phyloP scores from a whole-genome alignment of 1,140 invertebrate genomes.

The Drosophila tropicalis region DNA sequence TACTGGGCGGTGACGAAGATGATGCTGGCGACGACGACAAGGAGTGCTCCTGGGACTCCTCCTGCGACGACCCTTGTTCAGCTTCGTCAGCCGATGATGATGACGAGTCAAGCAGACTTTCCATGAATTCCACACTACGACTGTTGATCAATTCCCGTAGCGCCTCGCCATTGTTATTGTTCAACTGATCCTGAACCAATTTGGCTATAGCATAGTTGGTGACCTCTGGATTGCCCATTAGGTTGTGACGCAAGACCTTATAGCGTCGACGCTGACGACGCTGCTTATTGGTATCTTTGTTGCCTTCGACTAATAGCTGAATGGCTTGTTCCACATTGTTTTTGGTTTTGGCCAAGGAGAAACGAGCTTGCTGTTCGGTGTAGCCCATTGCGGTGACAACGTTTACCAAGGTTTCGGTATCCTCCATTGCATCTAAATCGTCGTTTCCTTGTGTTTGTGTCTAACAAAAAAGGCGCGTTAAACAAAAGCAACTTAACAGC shows the following conservation, averaged over 20 bases:
- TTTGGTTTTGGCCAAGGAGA: conserved; percentile 41
- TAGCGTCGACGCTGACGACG: conserved; percentile 29
- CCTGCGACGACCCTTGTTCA: background rate
- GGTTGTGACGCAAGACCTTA: conserved; percentile 30
- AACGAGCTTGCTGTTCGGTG: conserved; percentile 46
- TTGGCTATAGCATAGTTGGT: conserved; percentile 34
- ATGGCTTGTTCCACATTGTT: conserved; percentile 68
- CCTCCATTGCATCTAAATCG: background rate
- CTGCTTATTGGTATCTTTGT: conserved; percentile 6
- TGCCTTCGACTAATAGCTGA: conserved; percentile 55
- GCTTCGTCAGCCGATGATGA: conserved; percentile 3
- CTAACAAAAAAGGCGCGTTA: background rate
- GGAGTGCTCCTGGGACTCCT: background rate
- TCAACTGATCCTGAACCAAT: conserved; percentile 28
- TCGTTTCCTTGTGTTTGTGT: background rate
- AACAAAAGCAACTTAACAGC: background rate
- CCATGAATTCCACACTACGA: conserved; percentile 31
- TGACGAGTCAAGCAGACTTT: conserved; percentile 29
- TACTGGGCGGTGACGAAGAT: conserved; percentile 1
- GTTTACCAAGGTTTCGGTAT: conserved; percentile 36
- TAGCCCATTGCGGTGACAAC: conserved; percentile 65
- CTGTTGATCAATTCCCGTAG: conserved; percentile 29
- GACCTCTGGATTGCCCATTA: conserved; percentile 48
- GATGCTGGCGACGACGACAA: background rate
- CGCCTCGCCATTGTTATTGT: background rate